phyloP scores from a whole-genome alignment of 2,797 vertebrate species.

The Cetoscarus ocellatus region DNA sequence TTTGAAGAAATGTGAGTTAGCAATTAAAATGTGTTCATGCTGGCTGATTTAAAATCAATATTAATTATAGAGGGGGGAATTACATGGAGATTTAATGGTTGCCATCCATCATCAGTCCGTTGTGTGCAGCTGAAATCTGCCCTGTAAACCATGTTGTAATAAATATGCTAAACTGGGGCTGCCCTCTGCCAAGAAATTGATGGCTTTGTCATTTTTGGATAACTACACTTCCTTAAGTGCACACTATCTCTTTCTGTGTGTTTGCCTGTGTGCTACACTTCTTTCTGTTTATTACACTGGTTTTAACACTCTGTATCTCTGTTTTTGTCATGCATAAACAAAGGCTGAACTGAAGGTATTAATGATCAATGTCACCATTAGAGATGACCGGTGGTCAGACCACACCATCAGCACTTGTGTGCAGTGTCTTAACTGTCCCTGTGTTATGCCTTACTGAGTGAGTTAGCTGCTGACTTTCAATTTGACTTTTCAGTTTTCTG shows the following conservation, averaged over 20 bases:
- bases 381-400: too few relatives aligned
- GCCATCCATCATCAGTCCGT: constrained; percentile 61
- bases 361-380: too few relatives aligned
- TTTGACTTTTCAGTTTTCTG: too few relatives aligned
- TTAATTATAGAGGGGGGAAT: constrained; percentile 57
- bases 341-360: background rate
- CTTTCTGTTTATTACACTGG: constrained; percentile 34
- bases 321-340: background rate
- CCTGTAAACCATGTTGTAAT: constrained; percentile 59
- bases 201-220: constrained; percentile 54
- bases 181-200: constrained; percentile 55
- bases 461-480: too few relatives aligned
- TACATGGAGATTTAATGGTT: constrained; percentile 57
- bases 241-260: constrained; percentile 3
- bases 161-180: constrained; percentile 64
- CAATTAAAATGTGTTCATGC: constrained; percentile 55
- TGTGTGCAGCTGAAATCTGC: constrained; percentile 45
- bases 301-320: background rate
- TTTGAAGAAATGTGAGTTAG: constrained; percentile 37
- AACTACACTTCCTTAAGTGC: constrained; percentile 35
- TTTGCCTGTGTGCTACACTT: background rate
- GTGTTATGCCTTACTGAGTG: too few relatives aligned
- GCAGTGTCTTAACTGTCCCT: too few relatives aligned
- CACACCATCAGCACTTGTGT: too few relatives aligned
- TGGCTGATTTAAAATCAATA: constrained; percentile 64